Conservation (phyloP, 2,888 invertebrate genomes). For the Lumbricus terrestris region DNA sequence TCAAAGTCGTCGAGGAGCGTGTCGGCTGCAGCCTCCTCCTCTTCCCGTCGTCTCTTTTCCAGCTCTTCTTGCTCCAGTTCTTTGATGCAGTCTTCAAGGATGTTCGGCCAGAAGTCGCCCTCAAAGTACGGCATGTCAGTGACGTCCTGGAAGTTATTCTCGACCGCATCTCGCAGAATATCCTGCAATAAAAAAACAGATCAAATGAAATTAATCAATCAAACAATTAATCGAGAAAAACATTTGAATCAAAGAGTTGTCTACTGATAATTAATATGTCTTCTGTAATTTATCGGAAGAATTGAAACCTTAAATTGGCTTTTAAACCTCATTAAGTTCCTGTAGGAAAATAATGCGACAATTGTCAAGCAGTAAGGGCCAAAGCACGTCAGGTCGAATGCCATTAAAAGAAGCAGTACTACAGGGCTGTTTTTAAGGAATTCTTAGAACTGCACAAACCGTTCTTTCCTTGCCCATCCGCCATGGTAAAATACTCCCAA, state of each 20-base stretch:
- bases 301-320: no score
- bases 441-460: no score
- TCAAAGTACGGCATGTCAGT: conserved; percentile 60
- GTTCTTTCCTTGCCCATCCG: no score
- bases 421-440: no score
- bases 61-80: conserved; percentile 97
- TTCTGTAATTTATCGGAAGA: background rate
- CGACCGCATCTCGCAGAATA: conserved; percentile 90
- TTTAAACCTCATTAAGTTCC: no score
- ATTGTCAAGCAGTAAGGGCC: no score
- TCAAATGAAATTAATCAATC: background rate
- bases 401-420: no score
- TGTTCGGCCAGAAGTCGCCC: conserved; percentile 99
- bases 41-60: conserved; percentile 81
- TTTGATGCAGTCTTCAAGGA: conserved; percentile 97
- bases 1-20: conserved; percentile 44
- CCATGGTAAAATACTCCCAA: no score
- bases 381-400: no score
- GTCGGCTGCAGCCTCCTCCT: conserved; percentile 77
- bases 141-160: conserved; percentile 78
- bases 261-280: no score
- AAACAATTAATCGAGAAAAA: background rate
- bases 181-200: conserved; percentile 46
- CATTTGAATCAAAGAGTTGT: background rate
- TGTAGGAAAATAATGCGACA: no score